Conservation (phyloP, 1,140 invertebrate genomes). For the Drosophila varians region DNA sequence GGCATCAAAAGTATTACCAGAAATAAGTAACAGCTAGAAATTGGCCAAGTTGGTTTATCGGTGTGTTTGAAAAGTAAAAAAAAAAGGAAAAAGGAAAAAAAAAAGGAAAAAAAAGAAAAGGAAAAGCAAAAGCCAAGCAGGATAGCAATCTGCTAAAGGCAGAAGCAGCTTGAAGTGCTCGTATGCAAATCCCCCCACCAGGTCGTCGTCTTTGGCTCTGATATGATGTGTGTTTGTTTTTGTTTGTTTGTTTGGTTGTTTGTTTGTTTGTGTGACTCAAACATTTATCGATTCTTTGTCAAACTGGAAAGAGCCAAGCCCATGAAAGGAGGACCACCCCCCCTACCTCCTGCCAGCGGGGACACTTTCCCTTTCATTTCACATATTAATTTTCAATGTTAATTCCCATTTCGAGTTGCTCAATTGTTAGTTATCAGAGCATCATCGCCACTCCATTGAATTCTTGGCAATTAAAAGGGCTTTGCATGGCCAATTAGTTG, state of each 20-base stretch:
- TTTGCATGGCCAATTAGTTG: conserved; percentile 20
- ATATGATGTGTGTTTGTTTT: conserved; percentile 4
- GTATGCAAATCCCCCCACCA: background rate
- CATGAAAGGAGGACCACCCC: background rate
- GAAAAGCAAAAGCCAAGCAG: background rate
- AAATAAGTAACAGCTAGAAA: background rate
- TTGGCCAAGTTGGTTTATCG: background rate
- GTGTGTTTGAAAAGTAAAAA: too few species aligned
- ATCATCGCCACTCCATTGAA: background rate
- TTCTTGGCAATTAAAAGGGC: conserved; percentile 6
- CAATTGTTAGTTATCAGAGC: conserved; percentile 10
- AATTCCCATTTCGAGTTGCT: conserved; percentile 9
- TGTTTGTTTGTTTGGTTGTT: conserved; percentile 10
- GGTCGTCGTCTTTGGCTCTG: background rate
- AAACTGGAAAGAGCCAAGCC: background rate
- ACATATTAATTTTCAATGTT: conserved; percentile 3
- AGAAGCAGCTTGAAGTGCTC: background rate
- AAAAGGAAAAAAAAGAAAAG: background rate
- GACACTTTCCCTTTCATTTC: conserved; percentile 1
- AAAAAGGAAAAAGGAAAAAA: background rate
- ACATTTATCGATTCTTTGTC: conserved; percentile 29
- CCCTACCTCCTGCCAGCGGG: background rate
- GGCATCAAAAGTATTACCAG: too few species aligned
- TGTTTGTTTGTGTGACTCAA: background rate
- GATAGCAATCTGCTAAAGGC: conserved; percentile 6